A percentile compares a stretch with the other conserved stretches of the same genome.
Evolutionary conservation across 2,113 vertebrate species (phyloP).

Genomic region (Chlorodrepanis virens): DNA sequence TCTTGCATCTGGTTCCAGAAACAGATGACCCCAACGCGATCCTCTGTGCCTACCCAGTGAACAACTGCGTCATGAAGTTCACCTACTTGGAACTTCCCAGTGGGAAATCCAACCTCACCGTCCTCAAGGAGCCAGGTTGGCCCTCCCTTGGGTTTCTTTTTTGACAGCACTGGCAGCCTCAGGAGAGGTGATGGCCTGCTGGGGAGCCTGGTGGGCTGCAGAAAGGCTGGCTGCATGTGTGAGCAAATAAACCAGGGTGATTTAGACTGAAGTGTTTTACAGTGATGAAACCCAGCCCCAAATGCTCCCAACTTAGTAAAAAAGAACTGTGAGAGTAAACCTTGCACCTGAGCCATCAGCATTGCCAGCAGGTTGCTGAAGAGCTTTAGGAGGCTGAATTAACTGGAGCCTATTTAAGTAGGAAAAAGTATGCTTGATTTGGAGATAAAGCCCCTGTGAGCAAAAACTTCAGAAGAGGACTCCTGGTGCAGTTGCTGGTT

Average conservation of each 20-base stretch:
- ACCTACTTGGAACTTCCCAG: constrained; percentile 89
- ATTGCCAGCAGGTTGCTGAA: not conserved
- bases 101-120: constrained; percentile 86
- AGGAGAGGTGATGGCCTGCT: not conserved
- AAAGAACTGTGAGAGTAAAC: not conserved
- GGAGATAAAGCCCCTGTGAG: not conserved
- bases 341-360: not conserved
- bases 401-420: not conserved
- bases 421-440: not conserved
- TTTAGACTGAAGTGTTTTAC: not conserved
- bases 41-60: constrained; percentile 88
- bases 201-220: not conserved
- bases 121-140: constrained; percentile 91
- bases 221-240: not conserved
- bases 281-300: not conserved
- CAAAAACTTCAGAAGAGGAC: not conserved
- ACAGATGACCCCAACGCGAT: constrained; percentile 79
- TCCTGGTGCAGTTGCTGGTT: not conserved
- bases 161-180: not conserved
- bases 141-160: not conserved
- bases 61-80: constrained; percentile 96
- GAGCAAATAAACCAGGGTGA: not conserved
- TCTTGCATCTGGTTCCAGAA: constrained; percentile 67
- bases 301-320: not conserved
- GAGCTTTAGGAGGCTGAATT: not conserved